Evolutionary conservation across 2,888 invertebrate species (phyloP), one percentile per base, ranked within the genome.

Genomic region (Caenorhabditis sp.): DNA sequence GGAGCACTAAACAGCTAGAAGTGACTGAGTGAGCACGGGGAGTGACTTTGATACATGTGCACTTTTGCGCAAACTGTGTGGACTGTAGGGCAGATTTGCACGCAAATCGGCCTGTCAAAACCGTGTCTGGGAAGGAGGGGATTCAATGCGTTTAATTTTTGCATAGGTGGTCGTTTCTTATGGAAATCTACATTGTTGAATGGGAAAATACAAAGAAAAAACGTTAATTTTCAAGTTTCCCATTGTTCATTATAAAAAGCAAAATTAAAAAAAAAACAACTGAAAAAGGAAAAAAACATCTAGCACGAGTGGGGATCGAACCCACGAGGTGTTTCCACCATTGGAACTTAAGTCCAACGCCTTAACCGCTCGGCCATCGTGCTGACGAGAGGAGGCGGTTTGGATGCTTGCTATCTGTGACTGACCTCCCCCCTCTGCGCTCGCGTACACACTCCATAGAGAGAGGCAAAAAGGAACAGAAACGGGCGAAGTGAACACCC

Each of bases 331-430:
- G 80, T 84, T 61, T 53, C 83, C 60, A 70, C 85, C 84, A 87
- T 87, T 86, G 85, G 85, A 94, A 94, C 94, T 94, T 94, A 93
- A 94, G 94, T 94, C 94, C 93, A 93, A 94, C 94, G 93, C 93
- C 93, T 94, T 94, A 93, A 93, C 93, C 93, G 93, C 93, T 94
- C 93, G 93, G 94, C 93, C 93, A 94, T 85, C 85, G 81, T 83
- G 83, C 83, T 83, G 67, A 8, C 22, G 28, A 9, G 5, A 18
- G 18, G 26, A 37, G 37, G 11, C 8, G 4, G 37, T 11, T 50
- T 22, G 20, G 51, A 32, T n/a, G 50, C 26, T 11, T 50, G 35
- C 24, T 67, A 60, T 58, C 60, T 58, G n/a, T 5, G 26, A 58
- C 58, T n/a, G n/a, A n/a, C n/a, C n/a, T n/a, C n/a, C 22, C 20